Evolutionary conservation across 2,797 vertebrate species (phyloP).

Genomic region (Myotis planiceps): DNA sequence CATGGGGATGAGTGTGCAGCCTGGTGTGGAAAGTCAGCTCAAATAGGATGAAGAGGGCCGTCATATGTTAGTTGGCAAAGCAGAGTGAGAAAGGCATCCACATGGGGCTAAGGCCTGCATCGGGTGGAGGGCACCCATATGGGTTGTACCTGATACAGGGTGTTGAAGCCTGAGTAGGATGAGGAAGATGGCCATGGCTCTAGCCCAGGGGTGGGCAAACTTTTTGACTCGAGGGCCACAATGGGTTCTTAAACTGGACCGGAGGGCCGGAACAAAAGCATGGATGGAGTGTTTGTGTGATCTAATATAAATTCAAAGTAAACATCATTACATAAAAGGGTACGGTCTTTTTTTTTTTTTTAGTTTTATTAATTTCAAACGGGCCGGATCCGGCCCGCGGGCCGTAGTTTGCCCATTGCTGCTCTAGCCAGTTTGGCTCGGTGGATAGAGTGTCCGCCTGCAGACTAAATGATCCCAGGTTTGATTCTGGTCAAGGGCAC

Average conservation of each 20-base stretch:
- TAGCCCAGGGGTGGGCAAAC: no score
- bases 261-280: no score
- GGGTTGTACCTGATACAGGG: background rate
- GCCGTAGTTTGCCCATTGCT: no score
- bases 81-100: background rate
- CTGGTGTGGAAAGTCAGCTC: background rate
- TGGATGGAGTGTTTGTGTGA: no score
- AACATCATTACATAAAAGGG: no score
- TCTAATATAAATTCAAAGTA: no score
- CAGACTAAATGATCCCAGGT: background rate
- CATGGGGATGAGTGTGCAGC: background rate
- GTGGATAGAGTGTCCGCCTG: background rate
- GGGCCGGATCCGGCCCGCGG: no score
- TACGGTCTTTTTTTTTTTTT: no score
- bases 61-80: background rate
- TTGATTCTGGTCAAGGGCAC: background rate
- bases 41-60: background rate
- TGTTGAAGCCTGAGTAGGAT: background rate
- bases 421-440: background rate
- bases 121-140: background rate
- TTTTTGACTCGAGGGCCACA: no score
- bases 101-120: background rate
- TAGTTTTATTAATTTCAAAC: no score
- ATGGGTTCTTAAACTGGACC: no score
- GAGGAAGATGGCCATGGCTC: background rate